Conservation (phyloP, 2,797 vertebrate genomes). For the Pangasius mekongensis region DNA sequence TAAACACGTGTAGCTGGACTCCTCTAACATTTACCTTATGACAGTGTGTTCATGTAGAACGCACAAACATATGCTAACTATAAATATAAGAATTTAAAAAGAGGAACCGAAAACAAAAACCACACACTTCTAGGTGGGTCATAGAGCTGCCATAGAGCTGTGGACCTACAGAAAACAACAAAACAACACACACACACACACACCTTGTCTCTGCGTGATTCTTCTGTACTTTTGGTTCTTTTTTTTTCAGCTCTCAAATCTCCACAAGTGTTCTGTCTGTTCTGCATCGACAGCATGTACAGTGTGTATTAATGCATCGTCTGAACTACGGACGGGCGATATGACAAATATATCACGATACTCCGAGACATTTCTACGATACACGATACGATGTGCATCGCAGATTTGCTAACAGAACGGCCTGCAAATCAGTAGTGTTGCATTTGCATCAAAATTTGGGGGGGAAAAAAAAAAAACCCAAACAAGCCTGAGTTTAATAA, state of each 20-base stretch:
- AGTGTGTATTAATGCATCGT: background rate
- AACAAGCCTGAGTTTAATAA: too few species aligned
- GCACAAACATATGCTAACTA: background rate
- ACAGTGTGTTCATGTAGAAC: background rate
- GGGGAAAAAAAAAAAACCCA: too few species aligned
- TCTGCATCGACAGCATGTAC: background rate
- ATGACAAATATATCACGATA: background rate
- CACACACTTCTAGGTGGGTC: background rate
- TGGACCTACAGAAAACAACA: background rate
- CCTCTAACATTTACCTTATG: background rate
- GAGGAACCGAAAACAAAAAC: background rate
- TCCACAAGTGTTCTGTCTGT: background rate
- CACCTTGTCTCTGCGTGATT: background rate
- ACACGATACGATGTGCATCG: background rate
- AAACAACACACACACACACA: background rate
- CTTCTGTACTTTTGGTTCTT: background rate
- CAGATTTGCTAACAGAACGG: background rate
- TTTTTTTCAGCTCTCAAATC: background rate
- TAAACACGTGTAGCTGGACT: background rate
- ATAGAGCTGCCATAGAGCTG: too few species aligned
- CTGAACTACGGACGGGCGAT: background rate
- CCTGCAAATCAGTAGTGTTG: background rate
- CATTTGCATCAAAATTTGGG: background rate
- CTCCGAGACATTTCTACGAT: too few species aligned
- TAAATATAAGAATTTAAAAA: background rate